Percentiles rank a stretch among this genome's conserved stretches.
These are phyloP conservation scores for Frieseomelitta varia DNA, from an alignment of 1,140 invertebrate species.

Conservation along the genomic window DNA sequence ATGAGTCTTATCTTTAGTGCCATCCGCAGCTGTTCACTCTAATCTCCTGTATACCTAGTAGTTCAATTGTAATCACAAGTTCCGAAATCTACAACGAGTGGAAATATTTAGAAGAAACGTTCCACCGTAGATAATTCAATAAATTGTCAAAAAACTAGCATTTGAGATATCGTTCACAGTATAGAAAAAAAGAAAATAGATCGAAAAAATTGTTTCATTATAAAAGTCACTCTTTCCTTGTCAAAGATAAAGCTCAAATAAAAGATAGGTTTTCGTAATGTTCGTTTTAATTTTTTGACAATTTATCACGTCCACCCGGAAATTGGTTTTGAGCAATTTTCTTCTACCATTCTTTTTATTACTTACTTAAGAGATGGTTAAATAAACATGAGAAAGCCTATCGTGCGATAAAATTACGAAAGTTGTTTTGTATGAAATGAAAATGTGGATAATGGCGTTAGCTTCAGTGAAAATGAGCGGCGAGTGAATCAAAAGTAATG, in stretches of 20 bases:
- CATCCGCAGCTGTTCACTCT: constrained; percentile 31
- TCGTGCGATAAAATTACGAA: neutral
- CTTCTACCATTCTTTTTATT: neutral
- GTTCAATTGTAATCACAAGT: constrained; percentile 11
- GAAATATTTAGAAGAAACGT: neutral
- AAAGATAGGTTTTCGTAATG: no score
- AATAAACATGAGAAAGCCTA: neutral
- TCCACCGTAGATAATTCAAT: neutral
- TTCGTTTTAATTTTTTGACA: neutral
- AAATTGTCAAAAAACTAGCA: neutral
- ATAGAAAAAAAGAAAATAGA: neutral
- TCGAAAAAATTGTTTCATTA: neutral
- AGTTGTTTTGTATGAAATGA: neutral
- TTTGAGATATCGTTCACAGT: neutral
- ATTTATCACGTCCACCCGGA: neutral
- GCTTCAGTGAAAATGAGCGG: neutral
- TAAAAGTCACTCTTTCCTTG: neutral
- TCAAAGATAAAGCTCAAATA: neutral
- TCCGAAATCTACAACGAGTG: neutral
- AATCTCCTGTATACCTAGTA: constrained; percentile 28
- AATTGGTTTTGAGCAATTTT: constrained; percentile 39
- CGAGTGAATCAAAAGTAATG: constrained; percentile 24
- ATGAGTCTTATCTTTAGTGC: constrained; percentile 39
- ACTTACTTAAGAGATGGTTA: no score
- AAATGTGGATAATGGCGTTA: neutral